phyloP scores from a whole-genome alignment of 2,888 invertebrate genomes.

The Tenthredo livida region DNA sequence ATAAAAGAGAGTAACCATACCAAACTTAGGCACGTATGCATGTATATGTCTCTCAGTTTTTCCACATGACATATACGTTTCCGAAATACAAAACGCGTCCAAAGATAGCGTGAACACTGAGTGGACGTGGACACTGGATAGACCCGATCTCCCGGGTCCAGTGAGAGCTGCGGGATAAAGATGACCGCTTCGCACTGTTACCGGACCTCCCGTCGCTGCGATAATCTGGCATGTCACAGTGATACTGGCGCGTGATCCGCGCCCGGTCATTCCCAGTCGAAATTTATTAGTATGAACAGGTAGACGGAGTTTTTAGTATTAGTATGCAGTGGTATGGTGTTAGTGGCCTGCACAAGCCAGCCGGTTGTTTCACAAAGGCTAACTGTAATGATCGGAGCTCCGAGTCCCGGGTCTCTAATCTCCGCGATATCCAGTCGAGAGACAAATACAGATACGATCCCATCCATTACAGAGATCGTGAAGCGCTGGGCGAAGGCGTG shows the following conservation, averaged over 20 bases:
- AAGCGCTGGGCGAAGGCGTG: conserved; percentile 55
- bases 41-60: neutral
- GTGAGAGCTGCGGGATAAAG: neutral
- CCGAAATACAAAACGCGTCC: conserved; percentile 8
- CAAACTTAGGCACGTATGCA: too few relatives aligned
- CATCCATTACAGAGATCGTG: conserved; percentile 35
- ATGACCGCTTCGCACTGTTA: conserved; percentile 38
- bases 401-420: conserved; percentile 16
- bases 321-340: neutral
- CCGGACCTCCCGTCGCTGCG: conserved; percentile 50
- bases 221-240: conserved; percentile 51
- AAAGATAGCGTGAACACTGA: neutral
- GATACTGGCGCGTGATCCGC: conserved; percentile 46
- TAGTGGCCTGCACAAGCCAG: neutral
- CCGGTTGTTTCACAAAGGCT: conserved; percentile 51
- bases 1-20: neutral
- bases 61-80: neutral
- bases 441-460: conserved; percentile 52
- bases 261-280: neutral
- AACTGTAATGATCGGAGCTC: conserved; percentile 37
- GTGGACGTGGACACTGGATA: neutral
- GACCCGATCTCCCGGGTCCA: neutral
- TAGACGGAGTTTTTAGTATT: neutral
- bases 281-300: conserved; percentile 1
- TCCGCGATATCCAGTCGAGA: conserved; percentile 46